These are phyloP conservation scores for Apodemia hepburni DNA, from an alignment of 2,888 invertebrate species.

Conservation along the genomic window DNA sequence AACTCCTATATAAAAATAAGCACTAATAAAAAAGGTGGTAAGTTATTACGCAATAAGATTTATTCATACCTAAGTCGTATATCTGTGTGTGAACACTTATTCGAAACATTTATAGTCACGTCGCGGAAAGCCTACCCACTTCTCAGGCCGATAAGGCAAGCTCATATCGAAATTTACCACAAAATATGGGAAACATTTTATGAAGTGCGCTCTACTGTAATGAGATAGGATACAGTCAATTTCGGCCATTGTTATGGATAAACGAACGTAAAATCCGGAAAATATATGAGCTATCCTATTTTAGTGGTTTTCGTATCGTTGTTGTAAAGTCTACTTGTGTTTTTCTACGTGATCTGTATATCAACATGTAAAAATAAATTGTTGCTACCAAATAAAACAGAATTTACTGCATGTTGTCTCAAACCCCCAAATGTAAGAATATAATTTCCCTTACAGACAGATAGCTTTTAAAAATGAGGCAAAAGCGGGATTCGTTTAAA, in stretches of 20 bases:
- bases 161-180: slow-evolving; percentile 35
- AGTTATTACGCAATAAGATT: too few relatives aligned
- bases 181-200: slow-evolving; percentile 42
- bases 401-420: too few relatives aligned
- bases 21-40: not conserved
- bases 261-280: slow-evolving; percentile 41
- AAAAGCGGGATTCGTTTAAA: too few relatives aligned
- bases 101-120: slow-evolving; percentile 30
- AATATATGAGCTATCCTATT: slow-evolving; percentile 38
- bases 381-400: slow-evolving; percentile 18
- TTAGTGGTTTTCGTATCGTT: slow-evolving; percentile 35
- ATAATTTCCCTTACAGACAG: too few relatives aligned
- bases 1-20: not conserved
- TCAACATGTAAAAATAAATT: slow-evolving; percentile 22
- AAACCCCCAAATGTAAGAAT: too few relatives aligned
- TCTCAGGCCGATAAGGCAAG: slow-evolving; percentile 35
- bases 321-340: slow-evolving; percentile 34
- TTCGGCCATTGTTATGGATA: slow-evolving; percentile 44
- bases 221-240: slow-evolving; percentile 43
- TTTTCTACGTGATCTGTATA: slow-evolving; percentile 33
- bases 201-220: slow-evolving; percentile 43
- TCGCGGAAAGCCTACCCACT: slow-evolving; percentile 33
- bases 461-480: too few relatives aligned
- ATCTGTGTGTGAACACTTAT: slow-evolving; percentile 24
- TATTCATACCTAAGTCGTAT: slow-evolving; percentile 14